Evolutionary conservation across 2,888 invertebrate genomes (phyloP).

Genomic region (Cabera pusaria): DNA sequence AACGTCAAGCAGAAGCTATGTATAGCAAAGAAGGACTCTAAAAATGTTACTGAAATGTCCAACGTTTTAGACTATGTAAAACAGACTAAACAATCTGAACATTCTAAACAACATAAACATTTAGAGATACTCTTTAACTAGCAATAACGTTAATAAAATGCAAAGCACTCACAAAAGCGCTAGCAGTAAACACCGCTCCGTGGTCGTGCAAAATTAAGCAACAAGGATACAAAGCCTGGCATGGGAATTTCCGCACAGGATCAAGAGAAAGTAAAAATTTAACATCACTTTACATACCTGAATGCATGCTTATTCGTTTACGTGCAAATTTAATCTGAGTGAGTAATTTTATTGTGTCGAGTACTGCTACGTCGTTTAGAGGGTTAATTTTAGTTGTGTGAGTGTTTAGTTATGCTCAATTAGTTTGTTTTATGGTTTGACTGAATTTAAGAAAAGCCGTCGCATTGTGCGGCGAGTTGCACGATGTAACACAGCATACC

Average conservation of each 20-base stretch:
- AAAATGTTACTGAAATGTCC: too few species aligned
- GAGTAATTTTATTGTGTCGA: conserved; percentile 1
- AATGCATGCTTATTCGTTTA: conserved; percentile 13
- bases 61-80: too few species aligned
- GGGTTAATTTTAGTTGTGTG: too few species aligned
- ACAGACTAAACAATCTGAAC: too few species aligned
- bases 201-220: conserved; percentile 44
- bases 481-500: too few species aligned
- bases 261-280: conserved; percentile 33
- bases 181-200: conserved; percentile 22
- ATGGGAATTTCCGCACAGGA: conserved; percentile 28
- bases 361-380: too few species aligned
- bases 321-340: conserved; percentile 13
- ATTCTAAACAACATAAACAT: conserved; percentile 2
- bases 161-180: conserved; percentile 30
- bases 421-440: too few species aligned
- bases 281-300: conserved; percentile 29
- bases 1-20: too few species aligned
- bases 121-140: conserved; percentile 7
- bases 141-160: conserved; percentile 39
- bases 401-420: too few species aligned
- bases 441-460: too few species aligned
- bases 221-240: conserved; percentile 34
- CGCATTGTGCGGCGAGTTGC: too few species aligned
- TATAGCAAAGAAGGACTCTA: too few species aligned